Base-by-base conservation (phyloP, 2,797 vertebrate species). In the Sus cebifrons region DNA sequence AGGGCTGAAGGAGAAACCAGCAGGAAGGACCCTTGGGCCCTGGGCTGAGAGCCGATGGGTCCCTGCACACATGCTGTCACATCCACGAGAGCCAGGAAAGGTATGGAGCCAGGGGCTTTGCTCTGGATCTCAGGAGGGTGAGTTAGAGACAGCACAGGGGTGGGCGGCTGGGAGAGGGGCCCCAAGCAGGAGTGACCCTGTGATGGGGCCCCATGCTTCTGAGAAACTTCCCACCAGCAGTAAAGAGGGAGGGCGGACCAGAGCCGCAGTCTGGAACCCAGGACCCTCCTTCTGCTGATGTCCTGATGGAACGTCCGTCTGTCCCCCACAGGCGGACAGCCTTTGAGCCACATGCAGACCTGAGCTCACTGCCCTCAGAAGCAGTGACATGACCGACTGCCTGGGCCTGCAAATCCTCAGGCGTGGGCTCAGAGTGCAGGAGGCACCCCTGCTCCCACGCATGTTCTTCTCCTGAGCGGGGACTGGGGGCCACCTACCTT, bases 361-460 rank as follows among this genome's bases (percentile, higher is more conserved):
- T 1, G 6, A 2, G 49, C 9, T 65, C 36, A 10, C 44, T 49
- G 44, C 44, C 44, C 44, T 49, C 10, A n/a, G 58, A 9, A 18
- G 44, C 2, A 25, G 6, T 0, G 2, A 75, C 15, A 21, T 10
- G 5, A 49, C 44, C 9, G 0, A 32, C 25, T 10, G 68, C 40
- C n/a, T 13, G 21, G 4, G 36, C 5, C 25, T 6, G 17, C n/a
- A 17, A 10, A 5, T 5, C 20, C 12, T 23, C 5, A 10, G 18
- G 6, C 0, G 0, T 7, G 7, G 29, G 2, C 49, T 40, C 15
- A 14, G 18, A 13, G 2, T 0, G 0, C 3, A 36, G 49, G 25
- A 60, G 11, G 18, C 12, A 32, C 23, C 10, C 3, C 2, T 10
- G 32, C 40, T 36, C 74, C 5, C 4, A 29, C 27, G 16, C 0